A percentile compares a stretch with the other conserved stretches of the same genome.
Evolutionary conservation across 2,888 invertebrate species (phyloP).

Genomic region (Calephelis perditalis): DNA sequence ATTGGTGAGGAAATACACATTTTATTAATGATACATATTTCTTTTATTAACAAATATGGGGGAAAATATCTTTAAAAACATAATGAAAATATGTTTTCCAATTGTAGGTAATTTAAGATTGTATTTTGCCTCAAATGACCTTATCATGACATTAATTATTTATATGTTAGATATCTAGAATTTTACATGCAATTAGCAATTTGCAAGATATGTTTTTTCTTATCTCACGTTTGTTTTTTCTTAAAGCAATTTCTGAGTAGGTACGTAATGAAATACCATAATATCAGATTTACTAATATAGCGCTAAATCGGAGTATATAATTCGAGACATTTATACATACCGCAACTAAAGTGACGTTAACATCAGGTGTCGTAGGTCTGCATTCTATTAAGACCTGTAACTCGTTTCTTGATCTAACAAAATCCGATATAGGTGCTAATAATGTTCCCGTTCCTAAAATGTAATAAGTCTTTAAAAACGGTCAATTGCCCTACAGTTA

Average conservation of each 20-base stretch:
- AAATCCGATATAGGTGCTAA: slow-evolving; percentile 63
- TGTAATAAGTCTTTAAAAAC: slow-evolving; percentile 33
- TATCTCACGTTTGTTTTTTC: neutral
- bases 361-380: slow-evolving; percentile 67
- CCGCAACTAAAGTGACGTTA: slow-evolving; percentile 51
- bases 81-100: neutral
- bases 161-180: slow-evolving; percentile 12
- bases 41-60: too few species aligned
- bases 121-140: slow-evolving; percentile 12
- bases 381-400: slow-evolving; percentile 61
- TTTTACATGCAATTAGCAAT: slow-evolving; percentile 21
- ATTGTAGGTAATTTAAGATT: neutral
- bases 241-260: slow-evolving; percentile 34
- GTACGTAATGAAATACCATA: neutral
- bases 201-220: neutral
- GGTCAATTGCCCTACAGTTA: neutral
- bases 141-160: slow-evolving; percentile 1
- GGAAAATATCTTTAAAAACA: neutral
- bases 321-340: slow-evolving; percentile 47
- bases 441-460: slow-evolving; percentile 63
- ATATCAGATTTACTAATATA: too few species aligned
- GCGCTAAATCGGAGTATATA: too few species aligned
- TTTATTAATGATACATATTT: slow-evolving; percentile 5
- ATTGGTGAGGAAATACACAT: slow-evolving; percentile 38
- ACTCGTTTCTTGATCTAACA: slow-evolving; percentile 44